Evolutionary conservation across 2,888 invertebrate species (phyloP), one percentile per base, ranked within the genome.

Genomic region (Ernsta delagoae): DNA sequence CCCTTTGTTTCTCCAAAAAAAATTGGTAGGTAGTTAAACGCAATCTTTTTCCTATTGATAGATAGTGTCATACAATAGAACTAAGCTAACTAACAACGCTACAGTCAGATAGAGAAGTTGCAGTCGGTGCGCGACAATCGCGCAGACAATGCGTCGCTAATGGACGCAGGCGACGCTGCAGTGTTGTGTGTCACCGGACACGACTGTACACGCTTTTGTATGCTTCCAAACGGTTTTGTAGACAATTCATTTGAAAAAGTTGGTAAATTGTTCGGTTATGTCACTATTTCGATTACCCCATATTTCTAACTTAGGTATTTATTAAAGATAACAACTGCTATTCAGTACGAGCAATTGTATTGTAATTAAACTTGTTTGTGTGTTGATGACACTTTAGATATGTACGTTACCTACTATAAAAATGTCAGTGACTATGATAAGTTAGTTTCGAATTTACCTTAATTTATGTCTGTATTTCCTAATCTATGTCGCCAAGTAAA

Each of bases 101-200:
- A 11, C 41, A 45, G 48, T 12, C 11, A 48, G 12, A 12, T 12
- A 12, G 1, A 5, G 48, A 48, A n/a, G n/a, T 0, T 45, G 43
- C 43, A 3, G 45, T 48, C 12, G 45, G n/a, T 1, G 6, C 12
- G 12, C 12, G 3, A 48, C 48, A 12, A 48, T 48, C 48, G 48
- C 12, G 53, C 9, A 53, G 8, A 53, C 53, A 53, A 53, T 53
- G 53, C 53, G 24, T 7, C 24, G 53, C 53, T 53, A 24, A 53
- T 53, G 53, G 53, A 9, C 24, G 53, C 3, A 50, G 50, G 12
- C 6, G 50, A 6, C 50, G 16, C 16, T 24, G 24, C 24, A 24
- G 4, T 39, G 36, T 5, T 6, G 50, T 16, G 11, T 12, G 48
- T 12, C 5, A 48, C 12, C 8, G 48, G 48, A 48, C 12, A 48